Evolutionary conservation across 37 sponge, comb jelly and placozoan genomes (phyloP).

Genomic region (Aphrocallistes beatrix): DNA sequence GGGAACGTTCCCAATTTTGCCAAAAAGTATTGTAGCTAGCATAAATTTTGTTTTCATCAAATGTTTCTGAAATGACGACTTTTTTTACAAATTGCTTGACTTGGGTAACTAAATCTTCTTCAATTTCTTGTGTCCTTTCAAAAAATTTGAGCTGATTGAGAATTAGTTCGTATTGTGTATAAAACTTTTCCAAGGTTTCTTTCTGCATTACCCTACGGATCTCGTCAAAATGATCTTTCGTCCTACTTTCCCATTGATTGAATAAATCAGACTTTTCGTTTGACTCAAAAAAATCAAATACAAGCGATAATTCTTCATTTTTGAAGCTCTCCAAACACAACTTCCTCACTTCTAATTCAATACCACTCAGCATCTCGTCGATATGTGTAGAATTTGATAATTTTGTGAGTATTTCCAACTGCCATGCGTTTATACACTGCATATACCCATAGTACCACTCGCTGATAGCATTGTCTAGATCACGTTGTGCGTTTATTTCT

Average conservation of each 20-base stretch:
- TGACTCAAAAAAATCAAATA: neutral
- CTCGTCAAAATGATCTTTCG: neutral
- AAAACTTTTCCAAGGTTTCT: neutral
- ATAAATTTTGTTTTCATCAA: neutral
- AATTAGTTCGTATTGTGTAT: neutral
- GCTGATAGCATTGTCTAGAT: conserved; percentile 7
- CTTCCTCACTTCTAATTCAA: neutral
- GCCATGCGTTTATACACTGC: neutral
- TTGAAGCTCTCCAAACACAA: neutral
- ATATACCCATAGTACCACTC: neutral
- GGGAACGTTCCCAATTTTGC: neutral
- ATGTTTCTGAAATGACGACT: neutral
- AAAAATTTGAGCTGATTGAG: neutral
- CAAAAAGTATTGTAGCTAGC: neutral
- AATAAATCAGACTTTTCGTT: neutral
- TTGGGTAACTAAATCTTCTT: neutral
- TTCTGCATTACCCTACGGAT: neutral
- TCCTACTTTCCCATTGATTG: neutral
- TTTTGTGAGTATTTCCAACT: neutral
- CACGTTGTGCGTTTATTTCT: conserved; percentile 14
- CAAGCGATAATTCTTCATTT: neutral
- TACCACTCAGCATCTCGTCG: neutral
- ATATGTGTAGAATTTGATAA: neutral
- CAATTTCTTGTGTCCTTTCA: neutral
- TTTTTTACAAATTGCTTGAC: neutral